phyloP scores from a whole-genome alignment of 2,888 invertebrate species.

The Apamea epomidion region DNA sequence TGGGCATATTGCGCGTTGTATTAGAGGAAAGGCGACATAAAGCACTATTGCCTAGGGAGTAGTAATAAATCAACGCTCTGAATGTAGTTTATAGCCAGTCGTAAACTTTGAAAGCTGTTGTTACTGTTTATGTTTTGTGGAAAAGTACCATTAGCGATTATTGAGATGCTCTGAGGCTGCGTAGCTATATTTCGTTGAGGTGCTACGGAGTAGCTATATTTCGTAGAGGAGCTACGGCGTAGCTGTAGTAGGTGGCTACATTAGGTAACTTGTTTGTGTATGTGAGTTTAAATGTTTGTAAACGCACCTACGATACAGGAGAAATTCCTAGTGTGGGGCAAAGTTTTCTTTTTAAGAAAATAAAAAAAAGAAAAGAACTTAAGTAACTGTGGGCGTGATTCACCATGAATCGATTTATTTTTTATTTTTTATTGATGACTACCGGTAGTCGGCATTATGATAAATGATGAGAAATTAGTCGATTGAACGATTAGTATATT shows the following conservation, averaged over 20 bases:
- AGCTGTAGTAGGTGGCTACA: conserved; percentile 39
- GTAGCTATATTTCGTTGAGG: conserved; percentile 41
- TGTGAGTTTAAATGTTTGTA: too few species aligned
- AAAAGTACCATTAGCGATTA: conserved; percentile 68
- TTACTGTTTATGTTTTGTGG: conserved; percentile 67
- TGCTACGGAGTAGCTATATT: conserved; percentile 55
- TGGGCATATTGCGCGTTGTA: conserved; percentile 45
- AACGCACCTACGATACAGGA: too few species aligned
- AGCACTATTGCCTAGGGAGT: conserved; percentile 63
- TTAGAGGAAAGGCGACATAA: conserved; percentile 60
- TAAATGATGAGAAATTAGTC: not conserved
- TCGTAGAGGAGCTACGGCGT: not conserved
- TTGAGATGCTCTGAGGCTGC: conserved; percentile 47
- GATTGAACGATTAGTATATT: not conserved
- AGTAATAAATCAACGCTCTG: conserved; percentile 69
- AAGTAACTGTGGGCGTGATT: conserved; percentile 4
- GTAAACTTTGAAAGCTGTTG: conserved; percentile 73
- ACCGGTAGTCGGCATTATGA: not conserved
- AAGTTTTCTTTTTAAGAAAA: too few species aligned
- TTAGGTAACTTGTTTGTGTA: too few species aligned
- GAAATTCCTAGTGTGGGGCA: too few species aligned
- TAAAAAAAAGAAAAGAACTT: too few species aligned
- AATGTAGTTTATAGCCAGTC: conserved; percentile 70
- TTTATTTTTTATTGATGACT: not conserved
- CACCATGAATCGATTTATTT: not conserved